phyloP scores from a whole-genome alignment of 2,888 invertebrate species.

The Andricus curvator region DNA sequence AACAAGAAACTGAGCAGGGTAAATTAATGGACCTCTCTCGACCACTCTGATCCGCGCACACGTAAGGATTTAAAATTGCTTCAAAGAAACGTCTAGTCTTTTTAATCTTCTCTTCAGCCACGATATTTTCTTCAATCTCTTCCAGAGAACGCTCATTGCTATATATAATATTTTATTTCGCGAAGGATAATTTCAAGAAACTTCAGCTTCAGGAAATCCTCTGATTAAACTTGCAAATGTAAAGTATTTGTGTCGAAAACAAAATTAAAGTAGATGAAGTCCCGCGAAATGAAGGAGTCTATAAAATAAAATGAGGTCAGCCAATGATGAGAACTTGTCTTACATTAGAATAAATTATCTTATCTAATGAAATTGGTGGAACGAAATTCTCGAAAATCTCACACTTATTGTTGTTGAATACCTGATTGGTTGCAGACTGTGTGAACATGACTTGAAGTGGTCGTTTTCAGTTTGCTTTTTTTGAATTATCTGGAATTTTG shows the following conservation, averaged over 20 bases:
- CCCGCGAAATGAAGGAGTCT: not conserved
- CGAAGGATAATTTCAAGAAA: constrained; percentile 22
- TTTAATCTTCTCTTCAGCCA: constrained; percentile 17
- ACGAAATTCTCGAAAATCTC: no score
- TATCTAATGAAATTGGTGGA: no score
- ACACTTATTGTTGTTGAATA: no score
- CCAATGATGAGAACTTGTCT: no score
- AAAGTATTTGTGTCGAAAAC: not conserved
- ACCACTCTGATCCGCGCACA: constrained; percentile 2
- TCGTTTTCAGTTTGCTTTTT: no score
- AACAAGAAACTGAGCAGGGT: constrained; percentile 4
- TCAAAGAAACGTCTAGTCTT: constrained; percentile 22
- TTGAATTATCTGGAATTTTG: no score
- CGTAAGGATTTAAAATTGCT: constrained; percentile 33
- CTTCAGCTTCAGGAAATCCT: constrained; percentile 1
- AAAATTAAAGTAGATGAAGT: not conserved
- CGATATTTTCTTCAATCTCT: constrained; percentile 25
- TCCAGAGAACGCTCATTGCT: not conserved
- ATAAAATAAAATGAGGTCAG: constrained; percentile 9
- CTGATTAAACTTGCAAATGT: constrained; percentile 23
- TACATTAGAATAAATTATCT: no score
- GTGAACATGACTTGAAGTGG: no score
- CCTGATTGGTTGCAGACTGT: no score
- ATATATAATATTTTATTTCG: constrained; percentile 6
- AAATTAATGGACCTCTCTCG: constrained; percentile 24